Percentiles rank a stretch among this genome's conserved stretches.
phyloP scores from a whole-genome alignment of 2,113 vertebrate genomes.

The Callocephalon fimbriatum region DNA sequence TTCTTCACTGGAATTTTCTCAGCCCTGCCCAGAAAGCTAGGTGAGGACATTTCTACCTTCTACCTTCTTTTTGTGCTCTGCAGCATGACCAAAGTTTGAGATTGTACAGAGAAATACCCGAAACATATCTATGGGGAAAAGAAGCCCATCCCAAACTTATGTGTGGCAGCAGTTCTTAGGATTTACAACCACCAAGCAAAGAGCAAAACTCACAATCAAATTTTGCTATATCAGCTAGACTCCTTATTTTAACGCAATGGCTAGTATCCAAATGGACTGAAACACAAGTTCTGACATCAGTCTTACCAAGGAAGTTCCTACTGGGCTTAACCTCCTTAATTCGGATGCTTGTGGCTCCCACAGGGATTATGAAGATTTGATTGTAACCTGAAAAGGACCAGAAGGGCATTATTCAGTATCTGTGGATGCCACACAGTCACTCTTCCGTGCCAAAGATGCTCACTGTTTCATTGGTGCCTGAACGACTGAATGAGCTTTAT shows the following conservation, averaged over 20 bases:
- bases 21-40: not conserved
- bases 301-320: constrained; percentile 93
- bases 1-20: not conserved
- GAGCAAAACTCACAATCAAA: not conserved
- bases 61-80: not conserved
- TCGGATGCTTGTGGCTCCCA: constrained; percentile 89
- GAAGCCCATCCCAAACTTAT: not conserved
- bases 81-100: not conserved
- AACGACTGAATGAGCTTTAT: not conserved
- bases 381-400: constrained; percentile 86
- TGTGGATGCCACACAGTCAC: not conserved
- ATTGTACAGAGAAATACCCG: not conserved
- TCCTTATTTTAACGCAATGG: not conserved
- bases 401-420: not conserved
- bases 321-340: constrained; percentile 88
- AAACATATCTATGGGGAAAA: not conserved
- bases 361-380: constrained; percentile 90
- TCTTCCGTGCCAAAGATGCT: not conserved
- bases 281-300: not conserved
- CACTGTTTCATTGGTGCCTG: not conserved
- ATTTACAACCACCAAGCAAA: not conserved
- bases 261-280: not conserved
- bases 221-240: not conserved
- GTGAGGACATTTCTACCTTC: not conserved
- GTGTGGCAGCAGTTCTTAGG: not conserved